Percentiles rank a stretch among this genome's conserved stretches.
Evolutionary conservation across 2,797 vertebrate genomes (phyloP).

Genomic region (Hybognathus amarus): DNA sequence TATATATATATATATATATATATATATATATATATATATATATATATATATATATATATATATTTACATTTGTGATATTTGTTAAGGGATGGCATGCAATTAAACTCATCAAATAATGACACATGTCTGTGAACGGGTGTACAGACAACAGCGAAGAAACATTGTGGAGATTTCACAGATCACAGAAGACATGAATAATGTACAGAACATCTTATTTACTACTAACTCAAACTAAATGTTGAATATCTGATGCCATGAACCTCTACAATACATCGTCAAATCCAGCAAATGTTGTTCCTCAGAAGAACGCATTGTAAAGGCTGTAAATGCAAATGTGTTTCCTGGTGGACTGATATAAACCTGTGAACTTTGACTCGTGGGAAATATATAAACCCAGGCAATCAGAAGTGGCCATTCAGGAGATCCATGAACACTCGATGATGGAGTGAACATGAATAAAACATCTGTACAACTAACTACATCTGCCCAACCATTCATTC

Average conservation of each 20-base stretch:
- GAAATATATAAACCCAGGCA: not conserved
- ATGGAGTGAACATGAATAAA: slow-evolving; percentile 28
- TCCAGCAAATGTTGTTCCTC: not conserved
- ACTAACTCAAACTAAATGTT: no score
- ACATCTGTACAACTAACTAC: slow-evolving; percentile 19
- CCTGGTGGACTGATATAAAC: not conserved
- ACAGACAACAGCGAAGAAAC: not conserved
- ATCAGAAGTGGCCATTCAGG: not conserved
- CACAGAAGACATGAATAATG: not conserved
- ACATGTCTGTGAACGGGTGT: not conserved
- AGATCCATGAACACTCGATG: not conserved
- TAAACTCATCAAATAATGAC: not conserved
- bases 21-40: no score
- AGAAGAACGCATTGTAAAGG: not conserved
- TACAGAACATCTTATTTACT: not conserved
- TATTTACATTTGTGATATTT: no score
- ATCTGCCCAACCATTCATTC: slow-evolving; percentile 2
- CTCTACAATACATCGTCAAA: not conserved
- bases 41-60: no score
- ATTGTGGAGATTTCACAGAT: not conserved
- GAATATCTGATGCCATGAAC: not conserved
- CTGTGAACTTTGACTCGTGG: not conserved
- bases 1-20: no score
- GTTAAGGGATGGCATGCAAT: not conserved
- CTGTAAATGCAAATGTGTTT: not conserved